Evolutionary conservation across 2,888 invertebrate genomes (phyloP), one percentile per base, ranked within the genome.

Genomic region (Steinernema scapterisci): DNA sequence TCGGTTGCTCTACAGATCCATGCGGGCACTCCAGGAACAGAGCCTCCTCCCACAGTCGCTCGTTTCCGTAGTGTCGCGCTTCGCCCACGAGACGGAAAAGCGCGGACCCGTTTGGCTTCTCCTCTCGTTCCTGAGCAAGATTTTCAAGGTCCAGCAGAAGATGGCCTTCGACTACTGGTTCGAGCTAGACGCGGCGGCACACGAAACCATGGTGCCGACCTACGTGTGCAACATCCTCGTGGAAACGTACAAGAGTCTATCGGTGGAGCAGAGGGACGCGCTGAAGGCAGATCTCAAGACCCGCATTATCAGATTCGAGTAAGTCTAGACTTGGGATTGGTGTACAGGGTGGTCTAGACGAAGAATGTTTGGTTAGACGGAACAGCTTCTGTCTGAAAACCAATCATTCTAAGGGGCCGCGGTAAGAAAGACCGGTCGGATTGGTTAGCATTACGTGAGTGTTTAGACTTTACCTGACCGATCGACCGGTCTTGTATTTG

Each of bases 21-120:
- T 45, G 45, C 19, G 51, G 45, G 74, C 46, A 16, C 51, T 63
- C 6, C 23, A 21, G 6, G 51, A 72, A 1, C 48, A 71, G 13
- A 56, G 19, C 48, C 45, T 70, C 6, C 45, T 46, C 1, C 54
- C 21, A 16, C 75, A 16, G 38, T 23, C 52, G 46, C 19, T 76
- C 21, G 76, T 76, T 7, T 21, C 23, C 16, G 48, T 45, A 25
- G 54, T 80, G 13, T 38, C 73, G 11, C 9, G 48, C 13, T 52
- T 75, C 54, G 19, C 25, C 19, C 46, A 19, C 1, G 70, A 72
- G 31, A 54, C 56, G 6, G 54, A 75, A 0, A 70, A 71, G n/a
- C 21, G 48, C 21, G 56, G 73, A 31, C 73, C 77, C 19, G 72
- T 78, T 19, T 81, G 81, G 81, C 79, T 81, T 77, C 75, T 81